phyloP scores from a whole-genome alignment of 2,888 invertebrate species.

The Acanthoscelides obtectus region DNA sequence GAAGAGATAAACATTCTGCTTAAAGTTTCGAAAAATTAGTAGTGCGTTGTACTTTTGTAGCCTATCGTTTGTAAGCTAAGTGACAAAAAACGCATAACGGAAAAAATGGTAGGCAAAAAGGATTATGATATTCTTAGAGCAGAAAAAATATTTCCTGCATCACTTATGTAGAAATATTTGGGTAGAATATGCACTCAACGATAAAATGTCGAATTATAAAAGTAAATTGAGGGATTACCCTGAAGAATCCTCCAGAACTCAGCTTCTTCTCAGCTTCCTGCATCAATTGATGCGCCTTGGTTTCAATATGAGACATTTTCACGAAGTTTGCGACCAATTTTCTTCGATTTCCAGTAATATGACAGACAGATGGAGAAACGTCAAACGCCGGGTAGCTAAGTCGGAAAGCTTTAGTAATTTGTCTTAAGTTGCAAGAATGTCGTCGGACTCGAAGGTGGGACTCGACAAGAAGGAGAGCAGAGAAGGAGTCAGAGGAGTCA shows the following conservation, averaged over 20 bases:
- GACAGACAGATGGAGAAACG: background rate
- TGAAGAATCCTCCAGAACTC: conserved; percentile 23
- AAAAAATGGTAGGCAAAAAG: too few relatives aligned
- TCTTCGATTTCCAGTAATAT: background rate
- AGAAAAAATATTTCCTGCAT: too few relatives aligned
- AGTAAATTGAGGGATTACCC: background rate
- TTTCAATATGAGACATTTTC: conserved; percentile 80
- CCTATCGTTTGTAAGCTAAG: too few relatives aligned
- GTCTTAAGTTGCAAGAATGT: background rate
- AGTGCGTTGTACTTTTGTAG: too few relatives aligned
- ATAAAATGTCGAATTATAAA: background rate
- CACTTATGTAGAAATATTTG: background rate
- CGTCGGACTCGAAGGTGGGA: background rate
- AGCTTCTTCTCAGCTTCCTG: conserved; percentile 84
- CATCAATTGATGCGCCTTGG: conserved; percentile 84
- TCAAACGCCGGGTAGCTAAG: background rate
- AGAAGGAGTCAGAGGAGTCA: background rate
- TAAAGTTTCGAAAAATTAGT: too few relatives aligned
- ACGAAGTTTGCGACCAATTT: background rate
- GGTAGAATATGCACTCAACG: background rate
- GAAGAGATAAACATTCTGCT: too few relatives aligned
- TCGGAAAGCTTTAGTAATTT: background rate
- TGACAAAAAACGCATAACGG: too few relatives aligned
- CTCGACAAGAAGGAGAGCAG: background rate
- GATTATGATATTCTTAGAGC: too few relatives aligned